These are phyloP conservation scores for Sula dactylatra DNA, from an alignment of 2,113 vertebrate species.

Conservation along the genomic window DNA sequence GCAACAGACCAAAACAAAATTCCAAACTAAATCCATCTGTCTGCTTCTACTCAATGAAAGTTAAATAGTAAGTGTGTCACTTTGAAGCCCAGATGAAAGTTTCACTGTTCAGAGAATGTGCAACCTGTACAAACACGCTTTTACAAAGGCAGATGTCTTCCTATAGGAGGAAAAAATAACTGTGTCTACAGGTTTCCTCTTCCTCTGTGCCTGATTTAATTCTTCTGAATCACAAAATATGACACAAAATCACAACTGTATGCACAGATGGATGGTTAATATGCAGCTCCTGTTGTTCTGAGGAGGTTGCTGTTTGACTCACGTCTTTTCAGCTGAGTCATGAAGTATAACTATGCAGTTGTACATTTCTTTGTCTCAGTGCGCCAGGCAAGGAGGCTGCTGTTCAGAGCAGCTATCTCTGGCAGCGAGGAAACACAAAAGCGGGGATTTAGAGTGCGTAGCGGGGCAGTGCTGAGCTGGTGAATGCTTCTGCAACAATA, in stretches of 20 bases:
- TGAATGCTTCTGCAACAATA: conserved; percentile 31
- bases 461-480: conserved; percentile 52
- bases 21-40: conserved; percentile 62
- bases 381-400: conserved; percentile 37
- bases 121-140: not conserved
- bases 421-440: conserved; percentile 40
- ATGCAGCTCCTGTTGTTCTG: not conserved
- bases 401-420: conserved; percentile 24
- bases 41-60: conserved; percentile 16
- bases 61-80: not conserved
- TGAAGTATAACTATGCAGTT: not conserved
- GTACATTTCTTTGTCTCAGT: conserved; percentile 25
- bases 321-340: conserved; percentile 46
- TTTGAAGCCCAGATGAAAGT: conserved; percentile 34
- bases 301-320: not conserved
- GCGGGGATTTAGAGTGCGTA: conserved; percentile 37
- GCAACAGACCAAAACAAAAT: conserved; percentile 51
- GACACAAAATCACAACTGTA: not conserved
- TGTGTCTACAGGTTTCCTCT: not conserved
- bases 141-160: conserved; percentile 11
- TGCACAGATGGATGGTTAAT: not conserved
- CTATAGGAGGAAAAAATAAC: not conserved
- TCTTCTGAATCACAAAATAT: not conserved
- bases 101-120: not conserved
- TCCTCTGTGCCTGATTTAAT: not conserved